phyloP scores from a whole-genome alignment of 1,140 invertebrate genomes.

The Psilanteris sp. region DNA sequence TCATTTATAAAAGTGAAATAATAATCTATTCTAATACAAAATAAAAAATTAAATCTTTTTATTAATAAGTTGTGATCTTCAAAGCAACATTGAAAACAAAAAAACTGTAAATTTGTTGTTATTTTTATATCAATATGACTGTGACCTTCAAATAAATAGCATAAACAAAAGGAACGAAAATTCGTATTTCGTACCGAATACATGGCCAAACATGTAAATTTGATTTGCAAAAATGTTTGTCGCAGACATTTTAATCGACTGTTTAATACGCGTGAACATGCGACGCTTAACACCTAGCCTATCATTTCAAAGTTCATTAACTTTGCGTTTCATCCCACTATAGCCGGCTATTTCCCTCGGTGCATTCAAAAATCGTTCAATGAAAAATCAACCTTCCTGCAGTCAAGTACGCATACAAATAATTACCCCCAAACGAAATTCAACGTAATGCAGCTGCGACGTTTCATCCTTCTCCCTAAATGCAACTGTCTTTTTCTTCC shows the following conservation, averaged over 20 bases:
- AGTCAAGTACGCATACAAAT: constrained; percentile 61
- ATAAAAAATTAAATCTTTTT: no score
- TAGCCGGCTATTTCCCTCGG: constrained; percentile 45
- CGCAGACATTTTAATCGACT: constrained; percentile 31
- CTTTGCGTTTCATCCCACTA: constrained; percentile 42
- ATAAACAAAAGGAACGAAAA: no score
- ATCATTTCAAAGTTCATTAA: constrained; percentile 58
- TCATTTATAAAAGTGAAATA: no score
- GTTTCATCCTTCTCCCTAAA: constrained; percentile 25
- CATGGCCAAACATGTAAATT: no score
- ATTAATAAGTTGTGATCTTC: no score
- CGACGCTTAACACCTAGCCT: constrained; percentile 29
- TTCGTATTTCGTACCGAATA: no score
- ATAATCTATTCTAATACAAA: no score
- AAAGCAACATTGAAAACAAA: no score
- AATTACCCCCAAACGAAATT: constrained; percentile 55
- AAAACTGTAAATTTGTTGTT: no score
- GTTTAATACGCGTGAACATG: neutral
- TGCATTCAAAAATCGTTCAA: constrained; percentile 56
- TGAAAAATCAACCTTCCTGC: constrained; percentile 55
- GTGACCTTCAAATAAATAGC: no score
- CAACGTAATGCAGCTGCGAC: constrained; percentile 48
- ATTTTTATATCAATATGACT: no score
- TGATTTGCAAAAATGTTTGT: no score
- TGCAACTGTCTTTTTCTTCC: constrained; percentile 33